Evolutionary conservation across 2,113 vertebrate species (phyloP), one percentile per base, ranked within the genome.

Genomic region (Agelaius tricolor): DNA sequence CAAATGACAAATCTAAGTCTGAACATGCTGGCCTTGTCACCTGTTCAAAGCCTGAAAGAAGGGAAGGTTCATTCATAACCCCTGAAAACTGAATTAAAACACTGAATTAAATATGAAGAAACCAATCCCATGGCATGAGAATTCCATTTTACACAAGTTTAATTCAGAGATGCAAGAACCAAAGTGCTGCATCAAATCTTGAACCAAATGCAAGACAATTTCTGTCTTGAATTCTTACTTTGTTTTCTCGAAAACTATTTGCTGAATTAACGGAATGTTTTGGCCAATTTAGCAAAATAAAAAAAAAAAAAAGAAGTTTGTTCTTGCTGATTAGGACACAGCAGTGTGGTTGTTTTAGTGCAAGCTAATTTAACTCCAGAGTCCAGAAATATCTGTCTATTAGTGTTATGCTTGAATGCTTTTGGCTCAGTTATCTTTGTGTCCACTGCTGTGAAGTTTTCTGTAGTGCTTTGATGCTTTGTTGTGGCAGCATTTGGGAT

Each of bases 221-320:
- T 57, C 52, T 57, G 31, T 63, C 84, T 75, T 59, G 67, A 92
- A 85, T 83, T 85, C 47, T 90, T 69, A 49, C 55, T 95, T 72
- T 96, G 39, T 93, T 95, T 87, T 84, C 83, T 92, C 4, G 6
- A 39, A 14, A 94, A 41, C 39, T 87, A 84, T 95, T 92, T 95
- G 91, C 95, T 96, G 94, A 94, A 81, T 63, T 78, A 69, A 84
- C 59, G 73, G 59, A 92, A 74, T 71, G 33, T 63, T 90, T 86
- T 65, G 67, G 10, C 23, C 30, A 69, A 23, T 77, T 85, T 31
- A 58, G 37, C 23, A 20, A 23, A 35, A 39, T 39, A 35, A n/a
- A 58, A 57, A 37, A 43, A 41, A 41, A 47, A 47, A 61, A 31
- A n/a, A 77, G 44, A 72, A 31, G 39, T 78, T 92, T 83, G 35